phyloP scores from a whole-genome alignment of 2,888 invertebrate genomes.

The Ommatoiulus sabulosus region DNA sequence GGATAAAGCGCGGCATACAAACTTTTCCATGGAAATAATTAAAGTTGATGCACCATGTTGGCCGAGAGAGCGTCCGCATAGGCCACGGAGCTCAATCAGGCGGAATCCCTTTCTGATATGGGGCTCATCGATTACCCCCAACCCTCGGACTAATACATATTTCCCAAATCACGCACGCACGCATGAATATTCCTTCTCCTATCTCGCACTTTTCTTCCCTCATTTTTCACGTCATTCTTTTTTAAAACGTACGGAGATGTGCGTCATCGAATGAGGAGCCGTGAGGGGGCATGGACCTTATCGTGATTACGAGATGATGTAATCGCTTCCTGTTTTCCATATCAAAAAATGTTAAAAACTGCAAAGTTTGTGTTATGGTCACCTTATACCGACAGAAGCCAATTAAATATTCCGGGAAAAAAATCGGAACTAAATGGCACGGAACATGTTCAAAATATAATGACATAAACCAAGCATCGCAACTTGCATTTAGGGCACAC shows the following conservation, averaged over 20 bases:
- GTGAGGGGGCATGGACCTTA: neutral
- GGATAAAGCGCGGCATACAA: neutral
- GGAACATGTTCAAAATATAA: too few relatives aligned
- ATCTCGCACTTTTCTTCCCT: slow-evolving; percentile 32
- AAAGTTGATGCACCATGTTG: slow-evolving; percentile 7
- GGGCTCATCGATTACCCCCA: slow-evolving; percentile 14
- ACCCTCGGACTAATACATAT: neutral
- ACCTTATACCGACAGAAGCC: neutral
- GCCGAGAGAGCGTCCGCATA: neutral
- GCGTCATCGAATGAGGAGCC: neutral
- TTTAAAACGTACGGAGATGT: neutral
- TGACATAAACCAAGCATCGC: too few relatives aligned
- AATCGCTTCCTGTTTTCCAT: neutral
- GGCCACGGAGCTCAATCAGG: neutral
- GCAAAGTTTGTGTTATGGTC: neutral
- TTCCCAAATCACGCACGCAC: neutral
- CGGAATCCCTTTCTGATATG: slow-evolving; percentile 43
- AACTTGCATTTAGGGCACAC: too few relatives aligned
- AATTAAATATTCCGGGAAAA: too few relatives aligned
- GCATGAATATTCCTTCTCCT: slow-evolving; percentile 9
- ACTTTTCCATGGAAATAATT: slow-evolving; percentile 35
- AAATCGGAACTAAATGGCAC: too few relatives aligned
- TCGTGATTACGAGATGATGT: neutral
- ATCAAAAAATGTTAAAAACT: neutral
- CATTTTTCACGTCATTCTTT: slow-evolving; percentile 37